These are phyloP conservation scores for Siniperca chuatsi DNA, from an alignment of 2,113 vertebrate genomes.

Conservation along the genomic window DNA sequence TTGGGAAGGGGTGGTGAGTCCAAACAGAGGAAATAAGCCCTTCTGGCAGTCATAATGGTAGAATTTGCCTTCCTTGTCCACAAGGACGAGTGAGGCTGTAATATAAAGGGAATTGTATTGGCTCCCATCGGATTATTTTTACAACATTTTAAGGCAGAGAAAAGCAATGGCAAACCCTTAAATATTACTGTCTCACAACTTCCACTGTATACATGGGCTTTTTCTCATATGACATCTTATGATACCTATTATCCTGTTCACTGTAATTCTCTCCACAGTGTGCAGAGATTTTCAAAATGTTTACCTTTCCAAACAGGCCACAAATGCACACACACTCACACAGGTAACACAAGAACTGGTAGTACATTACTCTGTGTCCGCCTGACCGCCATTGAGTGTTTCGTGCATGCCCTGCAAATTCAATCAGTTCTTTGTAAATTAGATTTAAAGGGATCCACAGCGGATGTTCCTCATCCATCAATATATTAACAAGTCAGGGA, in stretches of 20 bases:
- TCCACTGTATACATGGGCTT: neutral
- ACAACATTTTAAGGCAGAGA: neutral
- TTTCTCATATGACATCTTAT: neutral
- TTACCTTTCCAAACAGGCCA: neutral
- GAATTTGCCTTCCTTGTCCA: constrained; percentile 24
- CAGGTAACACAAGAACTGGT: constrained; percentile 25
- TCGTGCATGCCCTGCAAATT: constrained; percentile 58
- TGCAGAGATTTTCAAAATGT: neutral
- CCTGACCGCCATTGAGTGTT: constrained; percentile 10
- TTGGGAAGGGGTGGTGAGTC: constrained; percentile 62
- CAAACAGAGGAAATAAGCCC: constrained; percentile 67
- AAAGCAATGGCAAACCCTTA: neutral
- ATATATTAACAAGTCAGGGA: constrained; percentile 33
- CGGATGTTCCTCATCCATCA: constrained; percentile 25
- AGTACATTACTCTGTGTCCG: neutral
- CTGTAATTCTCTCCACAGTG: neutral
- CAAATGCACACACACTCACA: constrained; percentile 18
- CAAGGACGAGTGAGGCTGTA: constrained; percentile 3
- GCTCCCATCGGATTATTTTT: too few relatives aligned
- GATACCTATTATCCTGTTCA: neutral
- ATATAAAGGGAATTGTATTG: neutral
- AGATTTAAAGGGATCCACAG: constrained; percentile 44
- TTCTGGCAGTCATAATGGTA: constrained; percentile 28
- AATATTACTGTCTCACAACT: constrained; percentile 6
- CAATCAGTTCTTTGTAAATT: constrained; percentile 63